Base-by-base conservation (phyloP, 2,888 invertebrate genomes). In the Didymodactylos carnosus region DNA sequence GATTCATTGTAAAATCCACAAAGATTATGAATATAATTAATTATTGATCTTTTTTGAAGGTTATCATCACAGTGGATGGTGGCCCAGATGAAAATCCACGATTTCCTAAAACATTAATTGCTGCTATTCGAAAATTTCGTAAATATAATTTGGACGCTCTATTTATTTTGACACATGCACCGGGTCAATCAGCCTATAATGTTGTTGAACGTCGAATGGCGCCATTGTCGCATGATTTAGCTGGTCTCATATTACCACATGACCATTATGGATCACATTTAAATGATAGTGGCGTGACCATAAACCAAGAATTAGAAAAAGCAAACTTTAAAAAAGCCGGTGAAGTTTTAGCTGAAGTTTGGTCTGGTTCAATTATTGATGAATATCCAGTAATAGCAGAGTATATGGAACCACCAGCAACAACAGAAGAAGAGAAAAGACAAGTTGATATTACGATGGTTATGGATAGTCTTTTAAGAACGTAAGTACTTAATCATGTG, bases 101-200 rank as follows among this genome's bases (percentile, higher is more conserved):
- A 43, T 77, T 73, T 71, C 76, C 75, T 16, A 76, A 79, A 73
- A 70, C 75, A 35, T 40, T 79, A 19, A 35, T 39, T 40, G 72
- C 75, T n/a, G 76, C 76, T 19, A 70, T 76, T 25, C 25, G 73
- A 27, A 71, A 75, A 70, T 79, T 80, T 69, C 71, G 76, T 39
- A 51, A 71, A 19, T 71, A 76, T 62, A 72, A 78, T 72, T 72
- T 77, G n/a, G 77, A 77, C 71, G 76, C 72, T 2, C 85, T 89
- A 80, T 90, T 90, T 80, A 75, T 77, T 6, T 78, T 78, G 39
- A 81, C 79, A 39, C 80, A 80, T 77, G 80, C 81, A 51, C 62
- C 62, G n/a, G 62, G 62, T 35, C 62, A 62, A 62, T 3, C 62
- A 35, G n/a, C n/a, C 29, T 62, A 35, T 14, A 19, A 8, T 35